Base-by-base conservation (phyloP, 2,888 invertebrate species). In the Cabera pusaria region DNA sequence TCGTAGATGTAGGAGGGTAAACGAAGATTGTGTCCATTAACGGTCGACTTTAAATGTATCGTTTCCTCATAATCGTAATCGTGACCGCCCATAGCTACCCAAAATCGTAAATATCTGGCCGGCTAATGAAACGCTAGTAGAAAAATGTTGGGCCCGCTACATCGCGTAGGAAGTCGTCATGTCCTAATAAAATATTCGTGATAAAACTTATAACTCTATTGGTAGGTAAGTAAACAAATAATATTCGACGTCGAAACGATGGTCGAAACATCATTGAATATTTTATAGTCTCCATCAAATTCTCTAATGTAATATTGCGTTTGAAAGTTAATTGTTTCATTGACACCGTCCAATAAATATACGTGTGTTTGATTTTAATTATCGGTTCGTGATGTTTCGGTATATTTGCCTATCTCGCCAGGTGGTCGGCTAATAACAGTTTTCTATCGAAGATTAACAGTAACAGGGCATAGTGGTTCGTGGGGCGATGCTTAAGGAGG, bases 1-100 rank as follows among this genome's bases (percentile, higher is more conserved):
- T 49, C 38, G 31, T 52, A 43, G 49, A 52, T 46, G 66, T 68
- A 54, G 65, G 64, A 52, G 41, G 51, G 53, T 58, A 57, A 56
- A 61, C 53, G 52, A 55, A 56, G 55, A 50, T 52, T 56, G 49
- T 48, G 37, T 47, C 52, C 53, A 61, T 59, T 56, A 59, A 56
- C 45, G 52, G 51, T 44, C 52, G 49, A 45, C 52, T 49, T 57
- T 48, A 56, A 65, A 59, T 55, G 55, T 63, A 66, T 58, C 51
- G 56, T 62, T 68, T 59, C 55, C 60, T 65, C 67, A 65, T 65
- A 63, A 57, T 55, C 54, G 56, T 68, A 59, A 67, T 66, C 73
- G 70, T 75, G 74, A 74, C 70, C 71, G 71, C 75, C 74, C 71
- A 68, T 72, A 72, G 72, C 65, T 67, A 72, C 70, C 58, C 52